Evolutionary conservation across 1,140 invertebrate genomes (phyloP), one percentile per base, ranked within the genome.

Genomic region (Akabosia matsudoensis): DNA sequence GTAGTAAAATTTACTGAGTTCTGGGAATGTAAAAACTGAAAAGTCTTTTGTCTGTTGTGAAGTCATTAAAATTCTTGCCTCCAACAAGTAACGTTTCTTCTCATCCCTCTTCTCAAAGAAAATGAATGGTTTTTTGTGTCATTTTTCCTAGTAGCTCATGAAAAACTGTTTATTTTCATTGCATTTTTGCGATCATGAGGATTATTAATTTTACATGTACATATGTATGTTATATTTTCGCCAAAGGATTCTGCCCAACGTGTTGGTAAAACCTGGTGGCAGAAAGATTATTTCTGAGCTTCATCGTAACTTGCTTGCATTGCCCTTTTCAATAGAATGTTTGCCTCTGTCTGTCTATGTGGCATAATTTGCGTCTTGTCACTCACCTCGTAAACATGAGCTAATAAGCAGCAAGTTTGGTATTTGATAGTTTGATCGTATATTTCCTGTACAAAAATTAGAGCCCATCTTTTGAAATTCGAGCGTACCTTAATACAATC

Each of bases 81-180:
- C 4, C 7, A 13, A 31, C 24, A 30, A 67, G 31, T 67, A 31
- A 31, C 31, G 61, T 4, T 67, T 30, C 24, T 67, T 30, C 61
- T 67, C 61, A 67, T 67, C 26, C 31, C 31, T 28, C 24, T 67
- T 67, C 31, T 2, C 31, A 30, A 67, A 67, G 28, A n/a, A n/a
- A 67, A 67, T 67, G 61, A 67, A 67, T 67, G 61, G 61, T 16
- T 67, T n/a, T 31, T 31, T n/a, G 28, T 67, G 61, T 67, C 61
- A 67, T 67, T 67, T 67, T n/a, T 67, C 61, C 61, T 67, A 30
- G 61, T 67, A 67, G 61, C 31, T 67, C 61, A 30, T 67, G 61
- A 67, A 67, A 67, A 67, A 67, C 61, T 16, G 61, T 67, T 67
- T 67, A 67, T 67, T 67, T 67, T 67, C 30, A 7, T 67, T 67